phyloP scores from a whole-genome alignment of 2,888 invertebrate species.

The Lasioglossum vierecki region DNA sequence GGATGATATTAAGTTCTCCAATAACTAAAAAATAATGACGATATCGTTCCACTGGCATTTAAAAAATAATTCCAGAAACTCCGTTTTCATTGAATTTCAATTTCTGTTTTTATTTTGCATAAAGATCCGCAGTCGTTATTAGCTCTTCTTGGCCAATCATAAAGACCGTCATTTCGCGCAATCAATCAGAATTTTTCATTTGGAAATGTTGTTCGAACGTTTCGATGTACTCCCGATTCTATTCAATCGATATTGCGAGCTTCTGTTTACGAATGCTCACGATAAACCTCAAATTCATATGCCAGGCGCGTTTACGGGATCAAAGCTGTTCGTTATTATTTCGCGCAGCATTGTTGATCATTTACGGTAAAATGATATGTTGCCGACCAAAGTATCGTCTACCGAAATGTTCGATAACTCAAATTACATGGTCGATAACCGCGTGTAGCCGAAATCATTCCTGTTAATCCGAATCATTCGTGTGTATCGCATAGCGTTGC shows the following conservation, averaged over 20 bases:
- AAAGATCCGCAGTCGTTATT: neutral
- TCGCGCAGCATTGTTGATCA: constrained; percentile 30
- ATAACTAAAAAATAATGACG: too few species aligned
- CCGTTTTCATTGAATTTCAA: too few species aligned
- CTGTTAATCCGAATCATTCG: neutral
- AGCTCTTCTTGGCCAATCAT: neutral
- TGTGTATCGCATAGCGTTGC: constrained; percentile 1
- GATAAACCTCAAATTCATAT: constrained; percentile 23
- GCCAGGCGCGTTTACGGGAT: constrained; percentile 14
- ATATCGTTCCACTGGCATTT: too few species aligned
- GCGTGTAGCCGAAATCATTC: constrained; percentile 3
- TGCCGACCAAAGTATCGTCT: neutral
- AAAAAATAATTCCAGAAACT: neutral
- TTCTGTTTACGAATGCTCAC: constrained; percentile 16
- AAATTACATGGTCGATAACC: constrained; percentile 24
- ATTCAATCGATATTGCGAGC: constrained; percentile 4
- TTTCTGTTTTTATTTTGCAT: neutral
- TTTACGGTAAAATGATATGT: neutral
- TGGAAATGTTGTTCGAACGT: neutral
- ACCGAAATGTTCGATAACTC: constrained; percentile 28
- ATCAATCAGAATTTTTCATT: neutral
- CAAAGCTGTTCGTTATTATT: constrained; percentile 22
- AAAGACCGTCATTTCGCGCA: neutral
- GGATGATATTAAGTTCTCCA: neutral
- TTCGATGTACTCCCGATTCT: neutral